Conservation (phyloP, 2,888 invertebrate genomes). For the Germaria angustata region DNA sequence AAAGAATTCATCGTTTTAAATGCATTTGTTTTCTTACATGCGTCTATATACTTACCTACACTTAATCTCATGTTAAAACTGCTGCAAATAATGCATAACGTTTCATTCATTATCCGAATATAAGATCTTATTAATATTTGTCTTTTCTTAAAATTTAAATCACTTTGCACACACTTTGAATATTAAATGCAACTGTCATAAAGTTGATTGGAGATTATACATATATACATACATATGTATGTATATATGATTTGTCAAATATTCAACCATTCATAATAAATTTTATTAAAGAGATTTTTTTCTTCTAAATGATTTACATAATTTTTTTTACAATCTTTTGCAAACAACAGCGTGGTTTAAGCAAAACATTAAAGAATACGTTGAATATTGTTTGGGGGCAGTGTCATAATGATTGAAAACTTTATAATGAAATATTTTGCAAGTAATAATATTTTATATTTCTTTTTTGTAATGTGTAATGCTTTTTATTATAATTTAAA, state of each 20-base stretch:
- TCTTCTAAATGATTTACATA: conserved; percentile 5
- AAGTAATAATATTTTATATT: background rate
- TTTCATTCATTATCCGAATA: conserved; percentile 32
- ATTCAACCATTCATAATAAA: conserved; percentile 43
- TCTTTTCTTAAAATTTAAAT: conserved; percentile 13
- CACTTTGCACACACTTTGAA: conserved; percentile 27
- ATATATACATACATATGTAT: too few species aligned
- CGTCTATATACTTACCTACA: background rate
- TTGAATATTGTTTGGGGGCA: conserved; percentile 15
- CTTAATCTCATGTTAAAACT: background rate
- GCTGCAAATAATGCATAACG: conserved; percentile 12
- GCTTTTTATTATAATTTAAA: background rate
- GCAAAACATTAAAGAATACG: background rate
- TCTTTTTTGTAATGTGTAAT: background rate
- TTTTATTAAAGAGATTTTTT: conserved; percentile 32
- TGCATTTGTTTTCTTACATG: background rate
- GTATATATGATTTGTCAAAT: conserved; percentile 54
- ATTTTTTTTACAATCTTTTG: conserved; percentile 2
- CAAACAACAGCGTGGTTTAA: background rate
- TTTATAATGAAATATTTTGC: background rate
- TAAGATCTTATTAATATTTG: conserved; percentile 4
- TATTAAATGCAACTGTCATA: conserved; percentile 49
- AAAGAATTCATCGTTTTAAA: background rate
- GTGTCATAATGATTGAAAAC: conserved; percentile 36
- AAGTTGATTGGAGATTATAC: conserved; percentile 43